Percentiles rank a stretch among this genome's conserved stretches.
These are phyloP conservation scores for Probaryconus sp. DNA, from an alignment of 1,140 invertebrate species.

Conservation along the genomic window DNA sequence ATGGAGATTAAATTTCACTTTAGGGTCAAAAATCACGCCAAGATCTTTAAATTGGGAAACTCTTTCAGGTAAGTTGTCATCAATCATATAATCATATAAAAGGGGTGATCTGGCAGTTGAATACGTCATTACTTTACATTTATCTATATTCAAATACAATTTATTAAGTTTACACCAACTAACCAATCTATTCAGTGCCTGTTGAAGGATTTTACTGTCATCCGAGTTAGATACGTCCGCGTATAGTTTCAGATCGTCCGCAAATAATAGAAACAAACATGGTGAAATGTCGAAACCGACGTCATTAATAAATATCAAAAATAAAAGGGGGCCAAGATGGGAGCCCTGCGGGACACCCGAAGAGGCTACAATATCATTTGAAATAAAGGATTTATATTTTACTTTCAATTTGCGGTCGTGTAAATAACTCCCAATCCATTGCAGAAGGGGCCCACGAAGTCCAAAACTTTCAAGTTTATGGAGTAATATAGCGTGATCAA, in stretches of 20 bases:
- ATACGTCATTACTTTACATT: too few relatives aligned
- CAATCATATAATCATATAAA: too few relatives aligned
- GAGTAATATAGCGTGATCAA: not conserved
- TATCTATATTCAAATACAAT: too few relatives aligned
- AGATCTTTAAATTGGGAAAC: too few relatives aligned
- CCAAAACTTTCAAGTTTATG: not conserved
- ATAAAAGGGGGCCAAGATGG: not conserved
- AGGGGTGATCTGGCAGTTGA: too few relatives aligned
- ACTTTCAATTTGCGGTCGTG: not conserved
- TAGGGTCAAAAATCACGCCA: too few relatives aligned
- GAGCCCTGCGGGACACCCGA: not conserved
- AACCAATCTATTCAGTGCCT: too few relatives aligned
- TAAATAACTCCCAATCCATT: not conserved
- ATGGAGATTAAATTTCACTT: too few relatives aligned
- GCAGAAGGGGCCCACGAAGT: not conserved
- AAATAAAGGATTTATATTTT: not conserved
- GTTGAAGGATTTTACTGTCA: too few relatives aligned
- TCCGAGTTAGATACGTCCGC: not conserved
- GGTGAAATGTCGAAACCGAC: not conserved
- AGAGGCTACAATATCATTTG: not conserved
- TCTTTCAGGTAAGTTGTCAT: too few relatives aligned
- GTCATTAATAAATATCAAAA: not conserved
- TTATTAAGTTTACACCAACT: too few relatives aligned
- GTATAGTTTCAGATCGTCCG: not conserved
- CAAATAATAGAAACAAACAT: not conserved